phyloP scores from a whole-genome alignment of 2,888 invertebrate genomes.

The Gryllus longicercus region DNA sequence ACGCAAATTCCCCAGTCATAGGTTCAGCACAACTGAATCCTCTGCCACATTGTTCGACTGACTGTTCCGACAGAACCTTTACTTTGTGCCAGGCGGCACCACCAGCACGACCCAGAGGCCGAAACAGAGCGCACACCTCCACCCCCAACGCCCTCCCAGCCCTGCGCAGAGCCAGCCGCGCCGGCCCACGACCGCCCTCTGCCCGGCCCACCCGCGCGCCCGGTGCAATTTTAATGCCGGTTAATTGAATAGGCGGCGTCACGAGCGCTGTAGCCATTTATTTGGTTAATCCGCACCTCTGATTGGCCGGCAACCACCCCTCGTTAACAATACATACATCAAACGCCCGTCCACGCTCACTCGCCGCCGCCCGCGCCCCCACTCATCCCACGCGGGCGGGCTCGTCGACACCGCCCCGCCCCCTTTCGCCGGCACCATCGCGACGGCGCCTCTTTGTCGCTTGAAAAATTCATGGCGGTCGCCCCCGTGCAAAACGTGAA shows the following conservation, averaged over 20 bases:
- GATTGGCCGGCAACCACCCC: not conserved
- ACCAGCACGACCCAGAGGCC: too few relatives aligned
- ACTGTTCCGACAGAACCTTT: too few relatives aligned
- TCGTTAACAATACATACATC: slow-evolving; percentile 17
- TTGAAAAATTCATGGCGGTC: too few relatives aligned
- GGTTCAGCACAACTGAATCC: too few relatives aligned
- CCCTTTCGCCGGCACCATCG: not conserved
- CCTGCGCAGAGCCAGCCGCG: too few relatives aligned
- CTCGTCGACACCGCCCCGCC: not conserved
- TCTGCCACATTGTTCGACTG: too few relatives aligned
- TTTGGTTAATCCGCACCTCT: not conserved
- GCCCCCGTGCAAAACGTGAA: too few relatives aligned
- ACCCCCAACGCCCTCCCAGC: not conserved
- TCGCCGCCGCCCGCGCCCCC: not conserved
- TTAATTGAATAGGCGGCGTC: not conserved
- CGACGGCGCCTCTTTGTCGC: too few relatives aligned
- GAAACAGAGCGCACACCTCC: not conserved
- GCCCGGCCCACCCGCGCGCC: not conserved
- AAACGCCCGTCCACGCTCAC: not conserved
- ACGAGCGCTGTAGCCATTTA: not conserved
- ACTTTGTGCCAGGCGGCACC: too few relatives aligned
- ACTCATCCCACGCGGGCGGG: not conserved
- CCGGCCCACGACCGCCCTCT: not conserved
- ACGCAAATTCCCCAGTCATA: too few relatives aligned
- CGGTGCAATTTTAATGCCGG: not conserved